phyloP scores from a whole-genome alignment of 2,797 vertebrate genomes.

The Ispidina picta region DNA sequence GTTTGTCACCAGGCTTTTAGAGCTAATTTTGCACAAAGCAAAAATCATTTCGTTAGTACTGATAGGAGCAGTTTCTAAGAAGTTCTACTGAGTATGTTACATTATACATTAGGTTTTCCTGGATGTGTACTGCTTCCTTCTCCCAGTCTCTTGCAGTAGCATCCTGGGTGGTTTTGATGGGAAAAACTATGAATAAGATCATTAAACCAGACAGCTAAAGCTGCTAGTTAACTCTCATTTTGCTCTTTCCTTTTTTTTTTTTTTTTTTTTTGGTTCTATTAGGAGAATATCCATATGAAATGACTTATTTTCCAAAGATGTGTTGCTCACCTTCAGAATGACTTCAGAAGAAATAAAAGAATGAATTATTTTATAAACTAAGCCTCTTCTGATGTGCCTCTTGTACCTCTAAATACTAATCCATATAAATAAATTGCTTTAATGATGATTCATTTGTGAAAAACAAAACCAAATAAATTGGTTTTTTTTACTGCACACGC shows the following conservation, averaged over 20 bases:
- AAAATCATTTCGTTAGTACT: neutral
- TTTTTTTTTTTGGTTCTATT: neutral
- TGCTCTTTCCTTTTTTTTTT: neutral
- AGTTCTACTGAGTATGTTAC: neutral
- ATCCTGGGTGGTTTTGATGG: neutral
- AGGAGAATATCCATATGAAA: neutral
- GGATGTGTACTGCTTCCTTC: neutral
- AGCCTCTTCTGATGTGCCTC: neutral
- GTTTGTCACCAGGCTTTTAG: neutral
- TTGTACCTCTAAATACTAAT: neutral
- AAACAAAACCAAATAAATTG: neutral
- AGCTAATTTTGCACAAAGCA: neutral
- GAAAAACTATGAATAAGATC: neutral
- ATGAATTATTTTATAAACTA: neutral
- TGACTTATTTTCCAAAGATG: neutral
- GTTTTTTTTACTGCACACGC: neutral
- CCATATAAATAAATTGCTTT: neutral
- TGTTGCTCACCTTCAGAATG: neutral
- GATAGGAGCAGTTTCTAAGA: neutral
- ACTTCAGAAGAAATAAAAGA: neutral
- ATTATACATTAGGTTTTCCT: neutral
- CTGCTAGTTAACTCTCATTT: neutral
- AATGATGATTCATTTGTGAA: neutral
- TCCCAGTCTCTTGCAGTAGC: rapidly evolving
- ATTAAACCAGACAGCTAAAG: neutral